Evolutionary conservation across 2,888 invertebrate genomes (phyloP).

Genomic region (Mayetiola destructor): DNA sequence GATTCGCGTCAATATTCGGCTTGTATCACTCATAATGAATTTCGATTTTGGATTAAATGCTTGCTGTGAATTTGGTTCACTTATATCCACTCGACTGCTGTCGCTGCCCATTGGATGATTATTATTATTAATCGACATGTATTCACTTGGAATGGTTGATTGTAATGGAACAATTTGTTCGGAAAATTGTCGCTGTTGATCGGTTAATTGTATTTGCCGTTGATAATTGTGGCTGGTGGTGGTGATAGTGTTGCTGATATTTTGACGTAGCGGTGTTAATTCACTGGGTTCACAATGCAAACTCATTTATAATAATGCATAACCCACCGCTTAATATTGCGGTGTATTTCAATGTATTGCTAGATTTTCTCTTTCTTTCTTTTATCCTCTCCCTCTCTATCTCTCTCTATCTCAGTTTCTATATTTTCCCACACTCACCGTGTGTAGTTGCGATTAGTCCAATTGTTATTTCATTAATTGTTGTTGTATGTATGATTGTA

Average conservation of each 20-base stretch:
- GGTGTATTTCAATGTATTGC: no score
- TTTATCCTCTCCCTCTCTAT: no score
- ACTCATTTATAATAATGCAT: constrained; percentile 27
- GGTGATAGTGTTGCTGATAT: not conserved
- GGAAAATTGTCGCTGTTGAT: not conserved
- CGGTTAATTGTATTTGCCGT: not conserved
- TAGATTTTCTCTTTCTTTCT: no score
- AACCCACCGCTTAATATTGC: not conserved
- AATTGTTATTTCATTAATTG: no score
- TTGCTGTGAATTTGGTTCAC: constrained; percentile 1
- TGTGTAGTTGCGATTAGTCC: no score
- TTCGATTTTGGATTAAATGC: not conserved
- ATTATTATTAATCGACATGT: constrained; percentile 10
- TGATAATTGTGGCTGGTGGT: constrained; percentile 15
- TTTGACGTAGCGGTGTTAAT: constrained; percentile 33
- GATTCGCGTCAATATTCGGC: constrained; percentile 45
- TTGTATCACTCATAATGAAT: constrained; percentile 31
- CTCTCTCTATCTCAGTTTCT: no score
- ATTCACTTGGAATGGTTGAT: not conserved
- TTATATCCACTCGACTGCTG: constrained; percentile 5
- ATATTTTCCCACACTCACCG: no score
- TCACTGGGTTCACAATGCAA: constrained; percentile 32
- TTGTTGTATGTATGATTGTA: no score
- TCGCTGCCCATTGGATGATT: constrained; percentile 5
- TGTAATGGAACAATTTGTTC: not conserved